phyloP scores from a whole-genome alignment of 2,113 vertebrate species.

The Tyrannus savana region DNA sequence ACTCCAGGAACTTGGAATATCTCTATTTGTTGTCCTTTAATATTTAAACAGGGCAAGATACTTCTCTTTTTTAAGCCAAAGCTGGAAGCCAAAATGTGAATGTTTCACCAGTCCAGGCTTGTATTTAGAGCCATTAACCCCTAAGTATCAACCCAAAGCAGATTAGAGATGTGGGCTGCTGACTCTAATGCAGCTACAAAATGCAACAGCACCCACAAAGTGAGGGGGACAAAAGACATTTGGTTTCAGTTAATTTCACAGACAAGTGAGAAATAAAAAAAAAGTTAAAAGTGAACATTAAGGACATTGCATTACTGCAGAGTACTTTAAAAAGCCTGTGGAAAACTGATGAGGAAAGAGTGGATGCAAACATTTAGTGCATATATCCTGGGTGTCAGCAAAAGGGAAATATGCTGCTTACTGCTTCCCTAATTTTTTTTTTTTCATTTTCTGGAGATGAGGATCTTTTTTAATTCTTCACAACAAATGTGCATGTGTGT shows the following conservation, averaged over 20 bases:
- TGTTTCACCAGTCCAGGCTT: accelerated
- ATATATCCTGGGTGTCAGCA: not conserved
- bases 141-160: not conserved
- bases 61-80: not conserved
- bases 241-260: constrained; percentile 14
- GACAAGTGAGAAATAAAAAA: not conserved
- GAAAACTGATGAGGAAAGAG: not conserved
- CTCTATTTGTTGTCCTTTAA: not conserved
- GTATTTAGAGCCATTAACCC: not conserved
- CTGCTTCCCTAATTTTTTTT: not conserved
- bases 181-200: not conserved
- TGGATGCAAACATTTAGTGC: not conserved
- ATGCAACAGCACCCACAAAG: accelerated
- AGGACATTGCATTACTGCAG: not conserved
- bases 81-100: not conserved
- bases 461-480: not conserved
- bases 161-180: not conserved
- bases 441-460: not conserved
- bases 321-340: not conserved
- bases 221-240: not conserved
- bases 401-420: not conserved
- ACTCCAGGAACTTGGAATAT: not conserved
- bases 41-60: not conserved
- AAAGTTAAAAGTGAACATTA: not conserved
- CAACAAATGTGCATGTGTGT: not conserved